Evolutionary conservation across 2,888 invertebrate species (phyloP), one percentile per base, ranked within the genome.

Genomic region (Limenitis camilla): DNA sequence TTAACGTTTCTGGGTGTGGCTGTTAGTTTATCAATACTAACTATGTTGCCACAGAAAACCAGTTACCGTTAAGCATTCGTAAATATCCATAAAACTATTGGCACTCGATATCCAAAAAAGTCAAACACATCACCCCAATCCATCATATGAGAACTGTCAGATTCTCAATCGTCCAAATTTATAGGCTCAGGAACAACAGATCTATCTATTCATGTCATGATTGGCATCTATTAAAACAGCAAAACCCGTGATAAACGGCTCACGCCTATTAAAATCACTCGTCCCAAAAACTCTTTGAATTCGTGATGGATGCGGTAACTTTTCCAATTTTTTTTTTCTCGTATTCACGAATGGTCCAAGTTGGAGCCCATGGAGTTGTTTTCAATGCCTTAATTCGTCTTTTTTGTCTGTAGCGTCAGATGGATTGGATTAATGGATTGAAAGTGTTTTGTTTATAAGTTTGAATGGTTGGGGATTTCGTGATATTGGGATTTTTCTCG

Each of bases 231-330:
- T 59, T 61, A 61, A 61, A 61, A 56, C 60, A 59, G 56, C 59
- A 49, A 53, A 45, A 57, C 53, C 49, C 55, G 53, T 59, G 56
- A 59, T 57, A 48, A 53, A 59, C 58, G 60, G 55, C 55, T 60
- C 43, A 53, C 54, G 56, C 49, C 59, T 61, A 61, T 64, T 61
- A 62, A 64, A 66, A 61, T 61, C 63, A 53, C 56, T 62, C 63
- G 61, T 59, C 49, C 59, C 58, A 60, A 64, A 64, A 62, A 64
- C 60, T 53, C 50, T 60, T 61, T 61, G 58, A 58, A 53, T 54
- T 45, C 51, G 58, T 64, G 66, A 66, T 67, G 59, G 63, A 67
- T 66, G 63, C 42, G 58, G 59, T 64, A 65, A 60, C 55, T 60
- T 56, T 62, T 60, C 60, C 61, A 58, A 58, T 61, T 58, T 61